These are phyloP conservation scores for Latrodectus geometricus DNA, from an alignment of 1,140 invertebrate species.

Conservation along the genomic window DNA sequence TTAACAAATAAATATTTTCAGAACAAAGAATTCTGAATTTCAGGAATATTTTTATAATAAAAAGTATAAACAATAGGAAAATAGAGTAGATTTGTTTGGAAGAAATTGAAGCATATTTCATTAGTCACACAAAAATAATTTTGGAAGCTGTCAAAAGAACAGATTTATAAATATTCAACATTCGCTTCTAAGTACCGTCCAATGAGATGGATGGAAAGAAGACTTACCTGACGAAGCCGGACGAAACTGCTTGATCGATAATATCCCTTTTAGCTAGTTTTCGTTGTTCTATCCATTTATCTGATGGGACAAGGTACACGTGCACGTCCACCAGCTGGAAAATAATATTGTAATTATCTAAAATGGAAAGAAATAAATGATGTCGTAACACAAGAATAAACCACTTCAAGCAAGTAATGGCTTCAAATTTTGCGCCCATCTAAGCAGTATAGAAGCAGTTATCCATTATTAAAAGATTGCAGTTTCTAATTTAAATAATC, in stretches of 20 bases:
- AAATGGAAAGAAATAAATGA: neutral
- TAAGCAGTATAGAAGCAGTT: too few species aligned
- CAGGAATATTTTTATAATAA: too few species aligned
- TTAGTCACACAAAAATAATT: too few species aligned
- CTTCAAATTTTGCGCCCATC: too few species aligned
- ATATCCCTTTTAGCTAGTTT: conserved; percentile 69
- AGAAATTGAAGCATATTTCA: too few species aligned
- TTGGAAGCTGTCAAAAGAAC: neutral
- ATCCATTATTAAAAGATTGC: too few species aligned
- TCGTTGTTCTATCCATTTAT: conserved; percentile 68
- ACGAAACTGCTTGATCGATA: conserved; percentile 68
- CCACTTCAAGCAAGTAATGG: too few species aligned
- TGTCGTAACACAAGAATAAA: neutral
- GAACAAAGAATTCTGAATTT: too few species aligned
- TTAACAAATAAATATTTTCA: too few species aligned
- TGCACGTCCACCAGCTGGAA: conserved; percentile 70
- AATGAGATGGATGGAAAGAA: neutral
- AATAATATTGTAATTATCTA: conserved; percentile 8
- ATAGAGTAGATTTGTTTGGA: too few species aligned
- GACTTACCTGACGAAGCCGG: conserved; percentile 69
- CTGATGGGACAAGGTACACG: conserved; percentile 69
- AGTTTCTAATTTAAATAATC: too few species aligned
- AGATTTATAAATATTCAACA: neutral
- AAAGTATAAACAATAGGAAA: too few species aligned
- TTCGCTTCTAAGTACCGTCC: neutral